Conservation (phyloP, 2,888 invertebrate species). For the Saturnia japonica region DNA sequence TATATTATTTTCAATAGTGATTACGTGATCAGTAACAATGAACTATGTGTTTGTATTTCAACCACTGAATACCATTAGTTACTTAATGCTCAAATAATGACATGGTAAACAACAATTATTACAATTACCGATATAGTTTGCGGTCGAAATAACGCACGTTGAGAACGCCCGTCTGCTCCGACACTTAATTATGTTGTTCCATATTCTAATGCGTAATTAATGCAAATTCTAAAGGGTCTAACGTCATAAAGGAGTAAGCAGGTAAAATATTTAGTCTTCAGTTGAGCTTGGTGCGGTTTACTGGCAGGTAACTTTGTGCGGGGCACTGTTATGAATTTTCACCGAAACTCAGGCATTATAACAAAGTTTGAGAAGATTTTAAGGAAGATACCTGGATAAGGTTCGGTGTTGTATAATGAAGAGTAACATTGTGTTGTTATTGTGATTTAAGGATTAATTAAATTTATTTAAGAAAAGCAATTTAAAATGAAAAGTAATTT, state of each 20-base stretch:
- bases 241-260: conserved; percentile 54
- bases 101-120: conserved; percentile 24
- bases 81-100: background rate
- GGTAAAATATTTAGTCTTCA: conserved; percentile 60
- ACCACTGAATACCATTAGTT: conserved; percentile 9
- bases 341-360: conserved; percentile 12
- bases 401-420: conserved; percentile 13
- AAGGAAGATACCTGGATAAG: conserved; percentile 18
- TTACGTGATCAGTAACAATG: background rate
- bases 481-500: background rate
- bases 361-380: conserved; percentile 23
- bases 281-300: conserved; percentile 13
- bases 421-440: conserved; percentile 4
- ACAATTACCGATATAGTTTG: background rate
- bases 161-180: conserved; percentile 32
- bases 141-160: conserved; percentile 5
- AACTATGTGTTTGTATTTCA: conserved; percentile 8
- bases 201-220: conserved; percentile 68
- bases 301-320: conserved; percentile 7
- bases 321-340: conserved; percentile 15
- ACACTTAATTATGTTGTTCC: conserved; percentile 62
- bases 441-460: background rate
- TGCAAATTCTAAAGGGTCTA: conserved; percentile 68
- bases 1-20: background rate
- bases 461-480: background rate